Conservation (phyloP, 1,140 invertebrate genomes). For the Lasioglossum baleicum region DNA sequence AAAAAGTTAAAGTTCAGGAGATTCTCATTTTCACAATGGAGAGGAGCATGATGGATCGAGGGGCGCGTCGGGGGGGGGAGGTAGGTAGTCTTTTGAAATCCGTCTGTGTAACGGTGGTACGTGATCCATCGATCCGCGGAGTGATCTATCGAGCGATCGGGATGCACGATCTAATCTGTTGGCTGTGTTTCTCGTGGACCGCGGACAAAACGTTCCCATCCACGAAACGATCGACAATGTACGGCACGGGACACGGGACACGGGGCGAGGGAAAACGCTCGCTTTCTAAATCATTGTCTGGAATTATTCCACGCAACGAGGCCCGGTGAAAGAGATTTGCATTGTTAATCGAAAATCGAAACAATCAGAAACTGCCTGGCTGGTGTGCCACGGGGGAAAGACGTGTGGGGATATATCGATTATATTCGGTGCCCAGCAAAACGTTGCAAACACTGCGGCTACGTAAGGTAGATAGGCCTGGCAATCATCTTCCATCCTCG, state of each 20-base stretch:
- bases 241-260: background rate
- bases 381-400: slow-evolving; percentile 26
- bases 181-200: slow-evolving; percentile 21
- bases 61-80: background rate
- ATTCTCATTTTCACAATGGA: too few species aligned
- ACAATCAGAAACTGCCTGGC: slow-evolving; percentile 56
- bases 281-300: slow-evolving; percentile 67
- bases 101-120: slow-evolving; percentile 31
- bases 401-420: slow-evolving; percentile 49
- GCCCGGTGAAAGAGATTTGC: slow-evolving; percentile 54
- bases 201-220: slow-evolving; percentile 53
- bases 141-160: slow-evolving; percentile 46
- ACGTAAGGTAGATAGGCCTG: background rate
- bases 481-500: slow-evolving; percentile 2
- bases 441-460: background rate
- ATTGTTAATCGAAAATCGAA: slow-evolving; percentile 70
- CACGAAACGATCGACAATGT: slow-evolving; percentile 40
- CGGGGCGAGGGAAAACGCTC: background rate
- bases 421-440: slow-evolving; percentile 31
- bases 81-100: slow-evolving; percentile 10
- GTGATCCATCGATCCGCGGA: slow-evolving; percentile 40
- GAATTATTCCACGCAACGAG: slow-evolving; percentile 65
- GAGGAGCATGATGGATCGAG: background rate
- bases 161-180: slow-evolving; percentile 57
- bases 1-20: too few species aligned